Conservation (phyloP, 2,888 invertebrate species). For the Tiliacea citrago region DNA sequence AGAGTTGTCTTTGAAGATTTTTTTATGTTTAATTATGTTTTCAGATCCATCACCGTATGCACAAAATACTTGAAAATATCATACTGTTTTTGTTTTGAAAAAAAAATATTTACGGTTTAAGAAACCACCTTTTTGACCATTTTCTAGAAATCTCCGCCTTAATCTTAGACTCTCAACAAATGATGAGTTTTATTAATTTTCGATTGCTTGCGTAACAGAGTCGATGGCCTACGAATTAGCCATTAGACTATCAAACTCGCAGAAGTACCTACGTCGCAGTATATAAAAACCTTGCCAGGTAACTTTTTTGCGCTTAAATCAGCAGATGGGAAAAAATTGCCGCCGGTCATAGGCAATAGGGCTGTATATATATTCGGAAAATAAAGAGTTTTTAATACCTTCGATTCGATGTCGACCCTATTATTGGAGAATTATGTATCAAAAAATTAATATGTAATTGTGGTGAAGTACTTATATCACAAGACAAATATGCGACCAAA, state of each 20-base stretch:
- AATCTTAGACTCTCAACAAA: no score
- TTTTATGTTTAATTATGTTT: no score
- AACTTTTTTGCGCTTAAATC: slow-evolving; percentile 28
- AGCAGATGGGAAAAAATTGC: not conserved
- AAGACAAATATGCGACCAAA: not conserved
- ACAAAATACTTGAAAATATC: no score
- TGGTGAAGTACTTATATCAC: not conserved
- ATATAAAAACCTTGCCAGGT: slow-evolving; percentile 30
- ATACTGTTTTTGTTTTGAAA: no score
- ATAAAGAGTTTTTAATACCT: not conserved
- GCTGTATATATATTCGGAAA: not conserved
- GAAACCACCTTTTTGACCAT: no score
- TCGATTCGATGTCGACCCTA: no score
- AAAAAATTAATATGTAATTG: not conserved
- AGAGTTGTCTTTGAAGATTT: no score
- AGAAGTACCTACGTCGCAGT: not conserved
- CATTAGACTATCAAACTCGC: slow-evolving; percentile 9
- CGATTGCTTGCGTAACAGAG: slow-evolving; percentile 16
- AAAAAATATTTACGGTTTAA: no score
- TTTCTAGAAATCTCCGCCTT: no score
- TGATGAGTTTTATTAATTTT: slow-evolving; percentile 6
- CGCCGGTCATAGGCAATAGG: not conserved
- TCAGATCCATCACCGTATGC: no score
- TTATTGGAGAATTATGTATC: not conserved
- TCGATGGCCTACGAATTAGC: slow-evolving; percentile 18